Evolutionary conservation across 2,797 vertebrate species (phyloP).

Genomic region (Mus spretus): DNA sequence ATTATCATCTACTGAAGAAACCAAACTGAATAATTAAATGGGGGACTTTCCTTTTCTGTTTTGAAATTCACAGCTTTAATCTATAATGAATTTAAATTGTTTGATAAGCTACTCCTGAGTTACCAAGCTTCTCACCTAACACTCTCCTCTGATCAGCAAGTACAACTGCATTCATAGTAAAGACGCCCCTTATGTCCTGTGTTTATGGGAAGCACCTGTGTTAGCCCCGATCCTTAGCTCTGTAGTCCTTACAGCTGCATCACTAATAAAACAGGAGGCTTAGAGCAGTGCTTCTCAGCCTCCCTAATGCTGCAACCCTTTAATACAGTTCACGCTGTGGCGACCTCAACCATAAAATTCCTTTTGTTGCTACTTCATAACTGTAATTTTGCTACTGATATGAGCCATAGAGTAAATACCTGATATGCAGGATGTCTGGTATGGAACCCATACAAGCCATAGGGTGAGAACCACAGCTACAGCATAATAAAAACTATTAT

Average conservation of each 20-base stretch:
- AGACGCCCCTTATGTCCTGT: background rate
- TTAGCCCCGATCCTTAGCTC: background rate
- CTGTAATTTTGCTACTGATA: background rate
- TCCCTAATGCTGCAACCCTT: background rate
- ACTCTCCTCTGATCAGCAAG: background rate
- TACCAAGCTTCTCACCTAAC: background rate
- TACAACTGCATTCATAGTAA: background rate
- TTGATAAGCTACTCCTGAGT: background rate
- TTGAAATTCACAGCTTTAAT: background rate
- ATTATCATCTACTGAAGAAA: constrained; percentile 77
- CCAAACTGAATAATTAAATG: constrained; percentile 55
- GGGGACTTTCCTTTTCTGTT: constrained; percentile 75
- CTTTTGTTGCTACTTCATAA: too few relatives aligned
- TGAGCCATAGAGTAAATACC: background rate
- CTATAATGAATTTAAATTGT: accelerated
- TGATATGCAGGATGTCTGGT: background rate
- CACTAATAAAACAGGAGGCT: background rate
- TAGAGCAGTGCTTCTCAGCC: background rate
- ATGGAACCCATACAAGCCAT: background rate
- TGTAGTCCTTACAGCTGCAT: background rate
- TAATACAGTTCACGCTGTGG: background rate
- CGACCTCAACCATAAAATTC: too few relatives aligned
- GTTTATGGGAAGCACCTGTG: background rate
- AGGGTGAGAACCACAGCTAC: background rate
- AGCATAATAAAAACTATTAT: background rate